A percentile compares a stretch with the other conserved stretches of the same genome.
phyloP scores from a whole-genome alignment of 92 coral and sea anemone species.

The Epizoanthus fatuus region DNA sequence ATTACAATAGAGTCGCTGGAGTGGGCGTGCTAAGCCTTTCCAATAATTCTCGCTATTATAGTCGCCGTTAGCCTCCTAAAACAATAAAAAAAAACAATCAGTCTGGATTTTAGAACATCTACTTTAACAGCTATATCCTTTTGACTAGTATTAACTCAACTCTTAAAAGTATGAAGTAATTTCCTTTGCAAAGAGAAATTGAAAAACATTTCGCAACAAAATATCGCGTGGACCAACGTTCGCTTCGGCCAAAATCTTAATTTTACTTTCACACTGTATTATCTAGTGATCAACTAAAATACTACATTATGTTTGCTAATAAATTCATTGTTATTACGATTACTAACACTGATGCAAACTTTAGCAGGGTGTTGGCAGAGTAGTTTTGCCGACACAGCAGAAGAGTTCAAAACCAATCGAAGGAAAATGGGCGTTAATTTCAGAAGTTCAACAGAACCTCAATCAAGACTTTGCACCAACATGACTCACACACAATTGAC shows the following conservation, averaged over 20 bases:
- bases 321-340: background rate
- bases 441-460: background rate
- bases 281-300: background rate
- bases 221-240: background rate
- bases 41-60: too few species aligned
- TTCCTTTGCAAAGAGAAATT: background rate
- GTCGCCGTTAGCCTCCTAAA: too few species aligned
- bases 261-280: background rate
- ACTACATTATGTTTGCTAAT: background rate
- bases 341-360: background rate
- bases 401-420: background rate
- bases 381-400: background rate
- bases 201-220: constrained; percentile 22
- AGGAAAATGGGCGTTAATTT: background rate
- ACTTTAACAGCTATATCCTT: background rate
- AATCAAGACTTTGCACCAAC: background rate
- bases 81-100: background rate
- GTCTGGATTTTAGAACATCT: background rate
- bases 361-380: background rate
- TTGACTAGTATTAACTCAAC: background rate
- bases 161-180: background rate
- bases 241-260: background rate
- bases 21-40: too few species aligned
- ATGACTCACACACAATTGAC: background rate
- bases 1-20: too few species aligned